Evolutionary conservation across 2,888 invertebrate genomes (phyloP).

Genomic region (Sycophila texana): DNA sequence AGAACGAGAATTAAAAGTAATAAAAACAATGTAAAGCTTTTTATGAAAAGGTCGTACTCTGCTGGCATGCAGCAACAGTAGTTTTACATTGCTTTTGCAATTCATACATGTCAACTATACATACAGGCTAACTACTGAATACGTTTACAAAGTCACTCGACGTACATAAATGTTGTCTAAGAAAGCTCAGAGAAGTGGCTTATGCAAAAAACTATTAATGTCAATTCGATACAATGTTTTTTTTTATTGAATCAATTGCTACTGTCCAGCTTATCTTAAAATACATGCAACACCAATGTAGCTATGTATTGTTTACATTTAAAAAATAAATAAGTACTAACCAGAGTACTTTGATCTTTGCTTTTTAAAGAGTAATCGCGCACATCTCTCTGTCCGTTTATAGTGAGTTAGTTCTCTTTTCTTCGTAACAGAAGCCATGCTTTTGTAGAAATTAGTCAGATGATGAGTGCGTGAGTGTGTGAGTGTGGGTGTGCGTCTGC

Average conservation of each 20-base stretch:
- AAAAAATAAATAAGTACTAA: constrained; percentile 55
- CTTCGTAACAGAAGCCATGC: too few relatives aligned
- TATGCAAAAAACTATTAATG: constrained; percentile 35
- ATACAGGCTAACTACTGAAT: constrained; percentile 72
- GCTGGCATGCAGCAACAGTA: constrained; percentile 18
- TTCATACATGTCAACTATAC: constrained; percentile 67
- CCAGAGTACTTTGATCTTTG: constrained; percentile 48
- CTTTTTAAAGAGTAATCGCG: constrained; percentile 32
- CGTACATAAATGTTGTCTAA: constrained; percentile 47
- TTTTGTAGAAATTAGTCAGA: too few relatives aligned
- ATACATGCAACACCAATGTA: constrained; percentile 43
- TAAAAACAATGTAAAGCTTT: neutral
- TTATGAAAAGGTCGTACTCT: neutral
- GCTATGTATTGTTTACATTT: constrained; percentile 39
- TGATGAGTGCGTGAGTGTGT: too few relatives aligned
- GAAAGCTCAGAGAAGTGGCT: constrained; percentile 34
- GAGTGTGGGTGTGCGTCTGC: constrained; percentile 14
- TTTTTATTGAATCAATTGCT: constrained; percentile 34
- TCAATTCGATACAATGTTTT: constrained; percentile 25
- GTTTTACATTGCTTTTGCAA: constrained; percentile 18
- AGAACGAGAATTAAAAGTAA: neutral
- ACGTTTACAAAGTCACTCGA: constrained; percentile 66
- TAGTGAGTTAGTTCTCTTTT: constrained; percentile 13
- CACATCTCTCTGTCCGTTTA: constrained; percentile 18
- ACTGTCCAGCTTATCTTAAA: constrained; percentile 25